Evolutionary conservation across 2,888 invertebrate genomes (phyloP), one percentile per base, ranked within the genome.

Genomic region (Hirtodrosophila alboralis): DNA sequence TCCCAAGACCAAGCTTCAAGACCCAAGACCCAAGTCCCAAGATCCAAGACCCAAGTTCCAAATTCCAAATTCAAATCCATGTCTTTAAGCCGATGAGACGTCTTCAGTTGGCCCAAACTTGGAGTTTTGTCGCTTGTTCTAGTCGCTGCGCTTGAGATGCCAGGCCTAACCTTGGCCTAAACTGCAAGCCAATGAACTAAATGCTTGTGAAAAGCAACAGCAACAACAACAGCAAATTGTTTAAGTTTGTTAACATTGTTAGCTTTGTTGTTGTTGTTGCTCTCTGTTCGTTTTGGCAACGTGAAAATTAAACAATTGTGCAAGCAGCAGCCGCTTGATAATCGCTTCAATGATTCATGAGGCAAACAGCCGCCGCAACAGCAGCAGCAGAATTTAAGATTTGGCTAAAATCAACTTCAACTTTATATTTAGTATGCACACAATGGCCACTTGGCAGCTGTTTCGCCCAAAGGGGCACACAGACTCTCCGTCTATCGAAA

Each of bases 141-240:
- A 70, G 73, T 66, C 75, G 63, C 68, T 47, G 72, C 67, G 81
- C 68, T 84, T 63, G 67, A 72, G 83, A 78, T 84, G 73, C 73
- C 74, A 63, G 57, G 54, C 51, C 47, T 75, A 87, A 86, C 87
- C 87, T 87, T 87, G 87, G 89, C 87, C 87, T 75, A 89, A 87
- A 89, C 88, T 80, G 57, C 61, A 71, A 84, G 88, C 88, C 81
- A 88, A 85, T 81, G 88, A 86, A 85, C 87, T 80, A 81, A 83
- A 87, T 83, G 79, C 77, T 83, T 87, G 75, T 86, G 73, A 87
- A 87, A 87, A 86, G 38, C 72, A 64, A 38, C 69, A 72, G 36
- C 51, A 38, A 27, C 53, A 47, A 37, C 61, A 62, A 10, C 53
- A 26, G 47, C 57, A 36, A 47, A 54, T 53, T 61, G 56, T 73